These are phyloP conservation scores for Caiman crocodilus DNA, from an alignment of 2,797 vertebrate species.

Conservation along the genomic window DNA sequence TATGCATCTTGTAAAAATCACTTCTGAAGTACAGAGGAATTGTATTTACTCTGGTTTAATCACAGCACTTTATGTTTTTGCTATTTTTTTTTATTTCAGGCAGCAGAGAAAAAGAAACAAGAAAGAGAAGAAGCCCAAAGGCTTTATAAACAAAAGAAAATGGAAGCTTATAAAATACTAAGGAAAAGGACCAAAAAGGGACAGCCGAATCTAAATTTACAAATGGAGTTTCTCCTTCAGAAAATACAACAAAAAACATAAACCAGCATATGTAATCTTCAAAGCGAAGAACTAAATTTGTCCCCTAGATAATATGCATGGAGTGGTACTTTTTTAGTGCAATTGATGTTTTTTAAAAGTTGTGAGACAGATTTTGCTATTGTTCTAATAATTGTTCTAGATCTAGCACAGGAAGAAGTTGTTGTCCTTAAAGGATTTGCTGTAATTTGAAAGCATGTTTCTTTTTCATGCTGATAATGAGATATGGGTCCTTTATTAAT, in stretches of 20 bases:
- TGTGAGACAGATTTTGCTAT: not conserved
- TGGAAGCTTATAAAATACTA: conserved; percentile 90
- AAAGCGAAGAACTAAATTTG: too few species aligned
- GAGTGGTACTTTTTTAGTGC: not conserved
- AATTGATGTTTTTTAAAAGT: not conserved
- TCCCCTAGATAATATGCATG: not conserved
- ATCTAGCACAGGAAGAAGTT: not conserved
- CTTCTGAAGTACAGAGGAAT: not conserved
- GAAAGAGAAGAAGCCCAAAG: conserved; percentile 89
- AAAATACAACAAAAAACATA: conserved; percentile 89
- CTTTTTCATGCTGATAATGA: not conserved
- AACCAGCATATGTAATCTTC: not conserved
- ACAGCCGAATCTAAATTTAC: conserved; percentile 95
- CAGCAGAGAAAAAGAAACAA: conserved; percentile 85
- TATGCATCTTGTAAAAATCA: not conserved
- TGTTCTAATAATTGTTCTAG: not conserved
- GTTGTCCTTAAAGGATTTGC: not conserved
- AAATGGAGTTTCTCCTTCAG: conserved; percentile 94
- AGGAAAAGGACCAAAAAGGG: conserved; percentile 95
- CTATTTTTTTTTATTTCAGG: conserved; percentile 81
- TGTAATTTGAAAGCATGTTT: not conserved
- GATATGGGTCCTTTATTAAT: not conserved
- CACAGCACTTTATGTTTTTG: not conserved
- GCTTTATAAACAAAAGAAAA: conserved; percentile 92
- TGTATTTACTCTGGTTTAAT: not conserved